Evolutionary conservation across 2,797 vertebrate species (phyloP).

Genomic region (Hyperoplus immaculatus): DNA sequence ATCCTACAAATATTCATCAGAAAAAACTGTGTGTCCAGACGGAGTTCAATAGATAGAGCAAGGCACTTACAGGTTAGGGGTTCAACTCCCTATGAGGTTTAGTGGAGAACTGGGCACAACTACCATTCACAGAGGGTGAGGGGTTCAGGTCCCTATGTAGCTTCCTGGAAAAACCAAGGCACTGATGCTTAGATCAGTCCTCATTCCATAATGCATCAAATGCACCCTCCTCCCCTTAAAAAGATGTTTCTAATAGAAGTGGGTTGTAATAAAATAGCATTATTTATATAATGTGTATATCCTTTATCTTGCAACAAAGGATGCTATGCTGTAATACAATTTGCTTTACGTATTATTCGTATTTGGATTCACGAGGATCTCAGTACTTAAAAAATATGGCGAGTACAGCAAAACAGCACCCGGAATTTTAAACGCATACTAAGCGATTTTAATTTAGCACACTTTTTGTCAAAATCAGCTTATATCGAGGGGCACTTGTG

Average conservation of each 20-base stretch:
- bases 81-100: constrained; percentile 29
- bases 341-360: background rate
- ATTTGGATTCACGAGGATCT: background rate
- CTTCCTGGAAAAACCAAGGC: background rate
- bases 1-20: constrained; percentile 49
- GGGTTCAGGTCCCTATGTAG: constrained; percentile 15
- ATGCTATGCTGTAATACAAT: background rate
- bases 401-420: background rate
- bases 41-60: constrained; percentile 24
- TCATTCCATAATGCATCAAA: background rate
- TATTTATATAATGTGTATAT: background rate
- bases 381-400: constrained; percentile 1
- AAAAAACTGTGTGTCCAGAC: constrained; percentile 17
- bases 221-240: background rate
- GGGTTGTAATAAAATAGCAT: background rate
- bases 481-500: too few species aligned
- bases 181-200: background rate
- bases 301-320: background rate
- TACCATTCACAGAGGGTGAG: background rate
- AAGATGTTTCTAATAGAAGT: background rate
- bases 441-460: background rate
- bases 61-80: constrained; percentile 29
- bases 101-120: background rate
- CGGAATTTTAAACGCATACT: background rate
- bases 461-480: too few species aligned